Base-by-base conservation (phyloP, 1,140 invertebrate genomes). In the Tetranychus urticae region DNA sequence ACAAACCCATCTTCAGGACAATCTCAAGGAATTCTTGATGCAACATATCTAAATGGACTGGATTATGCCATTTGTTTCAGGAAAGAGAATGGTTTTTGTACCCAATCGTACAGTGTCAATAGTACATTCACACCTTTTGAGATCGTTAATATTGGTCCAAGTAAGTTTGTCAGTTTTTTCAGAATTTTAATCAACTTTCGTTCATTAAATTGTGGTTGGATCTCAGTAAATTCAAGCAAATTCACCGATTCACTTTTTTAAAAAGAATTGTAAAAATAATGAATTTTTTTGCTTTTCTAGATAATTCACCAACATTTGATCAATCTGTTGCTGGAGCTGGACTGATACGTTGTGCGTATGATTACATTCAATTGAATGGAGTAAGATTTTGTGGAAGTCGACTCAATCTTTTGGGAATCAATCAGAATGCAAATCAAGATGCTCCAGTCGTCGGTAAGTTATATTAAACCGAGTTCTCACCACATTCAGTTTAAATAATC, bases 381-480 rank as follows among this genome's bases (percentile, higher is more conserved):
- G 35, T 55, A 5, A 50, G 60, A 36, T 39, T 56, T 45, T 61
- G 60, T 45, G 60, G 60, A 8, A 45, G 34, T 61, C 50, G 60
- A 5, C 12, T 61, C 33, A 61, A 37, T 35, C 10, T 39, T 3
- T 7, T 12, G 14, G 60, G 33, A n/a, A 23, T 50, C 34, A n/a
- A 50, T 33, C 31, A 54, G 12, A 36, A 52, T 35, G 7, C 36
- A 23, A 39, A 34, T 31, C n/a, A 37, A 80, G 86, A 67, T 89
- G 89, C 14, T 84, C 84, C 39, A 76, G 94, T 63, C 80, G 84
- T 62, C 82, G 80, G 68, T 82, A 82, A 35, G 75, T 83, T 65
- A n/a, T 3, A 36, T 56, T n/a, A 47, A 3, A 23, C 23, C 0
- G 23, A 23, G 23, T 23, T 23, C 39, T 42, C 5, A 42, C 39